Evolutionary conservation across 1,140 invertebrate species (phyloP).

Genomic region (Solen grandis): DNA sequence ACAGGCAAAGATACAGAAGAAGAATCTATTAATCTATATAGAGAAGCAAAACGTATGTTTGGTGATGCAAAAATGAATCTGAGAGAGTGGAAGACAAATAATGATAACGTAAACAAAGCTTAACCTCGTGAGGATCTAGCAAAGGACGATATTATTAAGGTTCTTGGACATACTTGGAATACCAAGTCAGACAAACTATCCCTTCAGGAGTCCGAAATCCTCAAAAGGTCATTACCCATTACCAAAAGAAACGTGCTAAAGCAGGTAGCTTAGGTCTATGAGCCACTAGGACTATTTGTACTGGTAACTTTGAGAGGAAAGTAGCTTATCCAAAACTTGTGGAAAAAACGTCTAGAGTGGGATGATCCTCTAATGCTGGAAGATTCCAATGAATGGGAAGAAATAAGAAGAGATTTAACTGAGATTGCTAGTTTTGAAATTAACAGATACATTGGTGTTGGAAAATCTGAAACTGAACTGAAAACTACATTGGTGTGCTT

Average conservation of each 20-base stretch:
- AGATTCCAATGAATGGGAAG: not conserved
- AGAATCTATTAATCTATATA: too few species aligned
- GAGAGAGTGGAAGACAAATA: conserved; percentile 14
- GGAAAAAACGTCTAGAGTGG: conserved; percentile 17
- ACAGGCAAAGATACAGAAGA: too few species aligned
- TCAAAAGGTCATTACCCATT: not conserved
- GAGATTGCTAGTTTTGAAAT: not conserved
- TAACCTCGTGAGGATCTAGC: not conserved
- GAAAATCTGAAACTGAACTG: not conserved
- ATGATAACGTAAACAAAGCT: not conserved
- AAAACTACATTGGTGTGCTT: too few species aligned
- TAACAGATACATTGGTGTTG: not conserved
- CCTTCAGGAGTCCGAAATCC: not conserved
- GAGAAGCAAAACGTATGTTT: too few species aligned
- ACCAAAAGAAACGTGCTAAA: too few species aligned
- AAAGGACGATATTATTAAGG: conserved; percentile 6
- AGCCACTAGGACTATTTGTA: conserved; percentile 3
- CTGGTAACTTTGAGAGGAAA: conserved; percentile 6
- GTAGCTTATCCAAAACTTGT: not conserved
- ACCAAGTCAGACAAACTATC: not conserved
- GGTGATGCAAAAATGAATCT: conserved; percentile 50
- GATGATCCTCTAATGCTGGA: not conserved
- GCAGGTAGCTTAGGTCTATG: too few species aligned
- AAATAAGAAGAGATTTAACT: not conserved
- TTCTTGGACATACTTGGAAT: conserved; percentile 19